Evolutionary conservation across 2,888 invertebrate genomes (phyloP), one percentile per base, ranked within the genome.

Genomic region (Hemistola chrysoprasaria): DNA sequence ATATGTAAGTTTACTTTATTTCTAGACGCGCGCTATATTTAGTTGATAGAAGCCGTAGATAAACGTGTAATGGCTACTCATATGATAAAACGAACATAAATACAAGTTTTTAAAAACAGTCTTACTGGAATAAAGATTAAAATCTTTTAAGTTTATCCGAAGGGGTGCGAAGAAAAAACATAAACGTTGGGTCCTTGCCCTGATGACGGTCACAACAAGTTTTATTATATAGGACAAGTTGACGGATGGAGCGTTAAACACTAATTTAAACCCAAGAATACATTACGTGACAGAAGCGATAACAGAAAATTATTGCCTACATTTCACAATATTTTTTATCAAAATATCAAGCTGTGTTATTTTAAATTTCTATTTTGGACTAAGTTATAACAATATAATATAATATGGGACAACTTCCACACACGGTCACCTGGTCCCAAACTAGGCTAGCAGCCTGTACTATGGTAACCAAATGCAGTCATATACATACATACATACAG

Each of bases 211-310:
- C 68, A 59, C 65, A 71, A 71, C 68, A 69, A 75, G 76, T 81
- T 85, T 79, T 84, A 82, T 81, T 77, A 71, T 69, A 59, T 68
- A 77, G 68, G 72, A 75, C 74, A 76, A 68, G 75, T 73, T 82
- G 80, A 83, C 77, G 78, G 74, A 80, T 77, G 71, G 70, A 61
- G 65, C 59, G 66, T 71, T 65, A 66, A 76, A 69, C 58, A 61
- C 59, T 57, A 59, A 53, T 57, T 62, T 47, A 33, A 50, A 47
- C 38, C 73, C 74, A 59, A 75, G 73, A 75, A 32, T 64, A 63
- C 8, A 24, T 28, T 39, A 50, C 44, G 38, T 39, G 46, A 54
- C 37, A 61, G 55, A 53, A 35, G 39, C 34, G 8, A 27, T 27
- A 23, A n/a, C 2, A 6, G 21, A 21, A 11, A 25, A 6, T 1